phyloP scores from a whole-genome alignment of 35 echinoderm and acorn worm species.

The Heliocidaris erythrogramma region DNA sequence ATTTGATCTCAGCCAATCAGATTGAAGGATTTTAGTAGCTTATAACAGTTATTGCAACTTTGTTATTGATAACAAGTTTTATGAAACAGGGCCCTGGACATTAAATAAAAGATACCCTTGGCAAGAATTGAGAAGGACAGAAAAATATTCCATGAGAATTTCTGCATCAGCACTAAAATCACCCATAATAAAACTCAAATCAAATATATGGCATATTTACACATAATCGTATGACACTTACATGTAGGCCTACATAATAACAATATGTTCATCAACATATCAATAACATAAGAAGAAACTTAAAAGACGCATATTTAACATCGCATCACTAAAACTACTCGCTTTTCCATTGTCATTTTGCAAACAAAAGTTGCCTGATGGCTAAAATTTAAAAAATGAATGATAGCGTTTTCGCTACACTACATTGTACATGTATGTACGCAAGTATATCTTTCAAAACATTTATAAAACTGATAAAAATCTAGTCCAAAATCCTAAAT shows the following conservation, averaged over 20 bases:
- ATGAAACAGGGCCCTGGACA: not conserved
- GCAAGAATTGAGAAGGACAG: not conserved
- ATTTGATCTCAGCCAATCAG: too few species aligned
- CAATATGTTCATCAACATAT: not conserved
- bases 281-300: not conserved
- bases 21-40: too few species aligned
- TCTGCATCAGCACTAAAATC: too few species aligned
- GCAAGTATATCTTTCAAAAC: not conserved
- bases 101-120: not conserved
- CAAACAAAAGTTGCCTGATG: not conserved
- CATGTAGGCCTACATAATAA: too few species aligned
- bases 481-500: not conserved
- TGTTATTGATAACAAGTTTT: too few species aligned
- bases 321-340: not conserved
- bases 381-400: not conserved
- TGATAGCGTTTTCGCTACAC: not conserved
- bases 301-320: not conserved
- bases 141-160: too few species aligned
- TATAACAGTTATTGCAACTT: too few species aligned
- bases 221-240: too few species aligned
- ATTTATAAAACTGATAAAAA: not conserved
- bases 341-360: not conserved
- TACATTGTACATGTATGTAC: too few species aligned
- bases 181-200: not conserved
- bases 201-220: not conserved